Percentiles rank a stretch among this genome's conserved stretches.
Conservation (phyloP, 53 echinoderm and acorn worm species). For the Echinometra lucunter region DNA sequence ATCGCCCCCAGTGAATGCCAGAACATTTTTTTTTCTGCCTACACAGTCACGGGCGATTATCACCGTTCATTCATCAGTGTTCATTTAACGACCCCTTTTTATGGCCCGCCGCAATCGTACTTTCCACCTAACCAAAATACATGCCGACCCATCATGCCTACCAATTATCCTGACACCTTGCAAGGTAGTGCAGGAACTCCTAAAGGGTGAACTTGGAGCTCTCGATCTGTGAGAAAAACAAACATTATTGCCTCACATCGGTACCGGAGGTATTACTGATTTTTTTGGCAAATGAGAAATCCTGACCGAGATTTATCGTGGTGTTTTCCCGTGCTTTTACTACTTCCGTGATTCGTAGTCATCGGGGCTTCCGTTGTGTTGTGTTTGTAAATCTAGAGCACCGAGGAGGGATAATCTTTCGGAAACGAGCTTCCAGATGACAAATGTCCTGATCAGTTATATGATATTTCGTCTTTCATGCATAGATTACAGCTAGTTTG, state of each 20-base stretch:
- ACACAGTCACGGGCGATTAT: neutral
- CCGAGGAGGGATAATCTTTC: neutral
- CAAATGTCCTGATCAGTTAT: neutral
- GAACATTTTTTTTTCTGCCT: neutral
- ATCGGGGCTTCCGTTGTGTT: neutral
- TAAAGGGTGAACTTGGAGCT: neutral
- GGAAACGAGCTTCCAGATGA: neutral
- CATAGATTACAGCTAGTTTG: neutral
- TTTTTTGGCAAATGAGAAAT: neutral
- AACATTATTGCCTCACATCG: constrained; percentile 34
- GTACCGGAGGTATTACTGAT: constrained; percentile 11
- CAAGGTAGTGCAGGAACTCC: neutral
- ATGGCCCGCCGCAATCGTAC: constrained; percentile 21
- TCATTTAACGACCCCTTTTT: constrained; percentile 46
- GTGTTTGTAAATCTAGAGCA: neutral
- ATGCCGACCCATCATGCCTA: neutral
- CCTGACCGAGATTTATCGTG: neutral
- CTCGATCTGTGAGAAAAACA: constrained; percentile 41
- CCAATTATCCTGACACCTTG: constrained; percentile 26
- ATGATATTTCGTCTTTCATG: neutral
- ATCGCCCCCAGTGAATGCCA: neutral
- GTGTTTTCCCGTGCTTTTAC: constrained; percentile 29
- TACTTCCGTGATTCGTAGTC: neutral
- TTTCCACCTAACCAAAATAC: constrained; percentile 37
- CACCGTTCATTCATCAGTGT: constrained; percentile 51